phyloP scores from a whole-genome alignment of 2,113 vertebrate species.

The Pao palembangensis region DNA sequence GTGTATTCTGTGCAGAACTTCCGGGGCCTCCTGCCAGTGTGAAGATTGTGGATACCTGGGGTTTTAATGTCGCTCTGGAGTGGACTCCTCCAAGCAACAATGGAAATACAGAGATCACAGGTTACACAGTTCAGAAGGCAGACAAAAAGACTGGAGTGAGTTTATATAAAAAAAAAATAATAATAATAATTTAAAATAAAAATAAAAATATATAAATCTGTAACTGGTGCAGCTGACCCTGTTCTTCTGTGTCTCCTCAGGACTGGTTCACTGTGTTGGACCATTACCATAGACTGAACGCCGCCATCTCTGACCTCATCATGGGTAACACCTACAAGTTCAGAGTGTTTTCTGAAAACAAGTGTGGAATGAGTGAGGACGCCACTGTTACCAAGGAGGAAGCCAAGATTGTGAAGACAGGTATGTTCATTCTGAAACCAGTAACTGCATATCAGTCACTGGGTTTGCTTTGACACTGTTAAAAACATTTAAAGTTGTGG shows the following conservation, averaged over 20 bases:
- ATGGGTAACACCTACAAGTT: slow-evolving; percentile 93
- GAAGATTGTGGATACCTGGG: slow-evolving; percentile 88
- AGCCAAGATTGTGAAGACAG: slow-evolving; percentile 84
- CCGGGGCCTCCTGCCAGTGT: slow-evolving; percentile 82
- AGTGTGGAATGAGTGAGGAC: slow-evolving; percentile 78
- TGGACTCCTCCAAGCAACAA: slow-evolving; percentile 84
- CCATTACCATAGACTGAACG: slow-evolving; percentile 84
- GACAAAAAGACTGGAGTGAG: slow-evolving; percentile 94
- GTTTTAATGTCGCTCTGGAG: slow-evolving; percentile 91
- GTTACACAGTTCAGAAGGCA: slow-evolving; percentile 92
- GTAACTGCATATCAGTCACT: too few species aligned
- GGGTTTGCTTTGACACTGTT: too few species aligned
- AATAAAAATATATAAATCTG: neutral
- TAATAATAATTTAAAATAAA: too few species aligned
- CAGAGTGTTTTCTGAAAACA: slow-evolving; percentile 87
- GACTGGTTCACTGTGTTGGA: slow-evolving; percentile 95
- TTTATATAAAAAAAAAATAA: too few species aligned
- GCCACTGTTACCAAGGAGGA: slow-evolving; percentile 68
- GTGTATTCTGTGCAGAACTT: slow-evolving; percentile 73
- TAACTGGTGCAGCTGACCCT: neutral
- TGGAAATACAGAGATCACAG: slow-evolving; percentile 89
- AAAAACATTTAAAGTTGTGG: too few species aligned
- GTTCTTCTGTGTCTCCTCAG: slow-evolving; percentile 64
- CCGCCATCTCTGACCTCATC: slow-evolving; percentile 92
- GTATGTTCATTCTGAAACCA: slow-evolving; percentile 54